Base-by-base conservation (phyloP, 2,888 invertebrate genomes). In the Stomorhina lunata region DNA sequence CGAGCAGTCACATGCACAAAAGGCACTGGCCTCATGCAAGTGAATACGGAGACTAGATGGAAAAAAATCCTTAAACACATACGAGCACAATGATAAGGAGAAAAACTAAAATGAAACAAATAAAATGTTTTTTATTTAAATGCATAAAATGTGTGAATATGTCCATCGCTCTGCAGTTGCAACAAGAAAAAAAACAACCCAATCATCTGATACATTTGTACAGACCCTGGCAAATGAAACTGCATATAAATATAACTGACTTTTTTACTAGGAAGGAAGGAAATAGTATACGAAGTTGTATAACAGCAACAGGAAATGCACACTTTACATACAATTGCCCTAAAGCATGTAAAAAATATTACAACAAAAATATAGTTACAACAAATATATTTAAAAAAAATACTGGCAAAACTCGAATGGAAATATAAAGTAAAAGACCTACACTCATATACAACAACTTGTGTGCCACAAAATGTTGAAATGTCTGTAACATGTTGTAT, bases 221-320 rank as follows among this genome's bases (percentile, higher is more conserved):
- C 2, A 59, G 1, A 20, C 53, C 53, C 3, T 10, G 9, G 10
- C 55, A 69, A 9, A 68, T 37, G 48, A 34, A 7, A 22, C 34
- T 12, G 53, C 25, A 61, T 29, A 55, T 61, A 80, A 50, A 57
- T 80, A 37, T 32, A 63, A 29, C 53, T 57, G 59, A 65, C 65
- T 69, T 65, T 69, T 65, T 40, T 37, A 80, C 50, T 37, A 73
- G 81, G 81, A 81, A 81, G 81, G 81, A 81, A 81, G 81, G 81
- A 81, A 81, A 73, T 81, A 78, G 81, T 81, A 78, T 78, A 81
- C 81, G 81, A 81, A 78, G 77, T 81, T 81, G 77, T 73, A 78
- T 78, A 78, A 81, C 81, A 81, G 81, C 63, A 78, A 78, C 81
- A 81, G 81, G 81, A 81, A 81, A 81, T 81, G 77, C 77, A 81